Evolutionary conservation across 2,113 vertebrate genomes (phyloP).

Genomic region (Perccottus glenii): DNA sequence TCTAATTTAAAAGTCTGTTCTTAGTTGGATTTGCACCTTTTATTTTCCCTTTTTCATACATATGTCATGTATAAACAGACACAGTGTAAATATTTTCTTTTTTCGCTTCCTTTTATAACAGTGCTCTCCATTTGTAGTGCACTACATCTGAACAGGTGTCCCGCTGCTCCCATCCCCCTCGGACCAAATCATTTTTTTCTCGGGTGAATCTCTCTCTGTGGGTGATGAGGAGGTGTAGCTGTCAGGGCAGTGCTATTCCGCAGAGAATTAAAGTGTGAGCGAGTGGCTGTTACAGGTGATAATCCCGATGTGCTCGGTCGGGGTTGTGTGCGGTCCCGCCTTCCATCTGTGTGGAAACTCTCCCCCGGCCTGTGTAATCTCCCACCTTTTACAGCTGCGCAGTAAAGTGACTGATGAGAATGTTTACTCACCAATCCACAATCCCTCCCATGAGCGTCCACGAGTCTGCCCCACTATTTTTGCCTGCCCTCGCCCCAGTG

Average conservation of each 20-base stretch:
- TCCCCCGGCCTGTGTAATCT: constrained; percentile 50
- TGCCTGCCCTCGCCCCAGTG: constrained; percentile 49
- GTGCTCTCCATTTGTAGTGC: not conserved
- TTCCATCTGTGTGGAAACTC: constrained; percentile 13
- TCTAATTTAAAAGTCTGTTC: too few relatives aligned
- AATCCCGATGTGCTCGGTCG: constrained; percentile 27
- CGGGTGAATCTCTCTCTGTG: constrained; percentile 24
- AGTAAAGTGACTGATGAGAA: constrained; percentile 51
- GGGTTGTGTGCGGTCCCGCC: constrained; percentile 29
- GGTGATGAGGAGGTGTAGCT: constrained; percentile 27
- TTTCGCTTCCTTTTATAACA: not conserved
- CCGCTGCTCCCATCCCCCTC: constrained; percentile 9
- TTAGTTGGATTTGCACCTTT: too few relatives aligned
- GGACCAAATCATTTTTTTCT: not conserved
- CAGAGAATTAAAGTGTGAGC: constrained; percentile 39
- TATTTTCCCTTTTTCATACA: too few relatives aligned
- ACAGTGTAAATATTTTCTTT: too few relatives aligned
- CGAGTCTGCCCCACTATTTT: constrained; percentile 52
- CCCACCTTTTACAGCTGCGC: constrained; percentile 19
- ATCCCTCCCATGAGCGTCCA: constrained; percentile 34
- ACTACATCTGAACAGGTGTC: not conserved
- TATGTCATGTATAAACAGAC: too few relatives aligned
- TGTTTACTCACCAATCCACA: constrained; percentile 65
- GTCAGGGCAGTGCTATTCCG: constrained; percentile 17
- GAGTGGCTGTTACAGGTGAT: constrained; percentile 31